These are phyloP conservation scores for Limnephilus auricula DNA, from an alignment of 2,888 invertebrate species.

Conservation along the genomic window DNA sequence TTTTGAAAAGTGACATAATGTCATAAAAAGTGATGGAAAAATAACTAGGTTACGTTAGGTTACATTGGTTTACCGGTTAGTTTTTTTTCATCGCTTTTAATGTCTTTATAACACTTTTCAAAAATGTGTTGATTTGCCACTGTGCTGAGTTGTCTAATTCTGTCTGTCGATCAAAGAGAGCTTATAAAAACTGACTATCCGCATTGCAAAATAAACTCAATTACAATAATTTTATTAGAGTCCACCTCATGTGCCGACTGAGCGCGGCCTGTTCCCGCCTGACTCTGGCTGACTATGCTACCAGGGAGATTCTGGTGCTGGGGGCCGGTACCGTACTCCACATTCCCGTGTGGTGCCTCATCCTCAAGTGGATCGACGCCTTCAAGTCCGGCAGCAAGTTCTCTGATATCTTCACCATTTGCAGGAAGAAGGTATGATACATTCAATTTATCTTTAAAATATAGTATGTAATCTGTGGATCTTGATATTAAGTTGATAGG, in stretches of 20 bases:
- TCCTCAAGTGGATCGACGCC: constrained; percentile 82
- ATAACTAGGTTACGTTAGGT: too few species aligned
- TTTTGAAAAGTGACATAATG: too few species aligned
- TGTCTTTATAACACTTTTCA: too few species aligned
- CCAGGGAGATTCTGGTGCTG: constrained; percentile 84
- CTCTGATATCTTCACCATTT: constrained; percentile 73
- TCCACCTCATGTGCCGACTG: constrained; percentile 85
- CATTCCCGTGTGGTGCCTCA: constrained; percentile 82
- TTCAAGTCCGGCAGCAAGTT: constrained; percentile 82
- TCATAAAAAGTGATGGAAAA: too few species aligned
- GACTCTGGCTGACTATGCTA: constrained; percentile 82
- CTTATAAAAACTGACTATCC: neutral
- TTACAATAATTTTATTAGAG: constrained; percentile 72
- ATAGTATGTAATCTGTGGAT: too few species aligned
- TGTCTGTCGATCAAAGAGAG: too few species aligned
- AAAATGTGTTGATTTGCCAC: too few species aligned
- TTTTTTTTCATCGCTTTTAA: too few species aligned
- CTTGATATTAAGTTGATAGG: too few species aligned
- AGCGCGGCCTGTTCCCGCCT: constrained; percentile 82
- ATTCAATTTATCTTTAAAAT: neutral
- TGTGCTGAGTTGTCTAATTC: too few species aligned
- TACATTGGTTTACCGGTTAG: too few species aligned
- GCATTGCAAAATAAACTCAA: neutral
- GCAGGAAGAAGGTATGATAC: constrained; percentile 58
- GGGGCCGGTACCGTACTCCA: constrained; percentile 82